phyloP scores from a whole-genome alignment of 1,140 invertebrate species.

The Gryllus bimaculatus region DNA sequence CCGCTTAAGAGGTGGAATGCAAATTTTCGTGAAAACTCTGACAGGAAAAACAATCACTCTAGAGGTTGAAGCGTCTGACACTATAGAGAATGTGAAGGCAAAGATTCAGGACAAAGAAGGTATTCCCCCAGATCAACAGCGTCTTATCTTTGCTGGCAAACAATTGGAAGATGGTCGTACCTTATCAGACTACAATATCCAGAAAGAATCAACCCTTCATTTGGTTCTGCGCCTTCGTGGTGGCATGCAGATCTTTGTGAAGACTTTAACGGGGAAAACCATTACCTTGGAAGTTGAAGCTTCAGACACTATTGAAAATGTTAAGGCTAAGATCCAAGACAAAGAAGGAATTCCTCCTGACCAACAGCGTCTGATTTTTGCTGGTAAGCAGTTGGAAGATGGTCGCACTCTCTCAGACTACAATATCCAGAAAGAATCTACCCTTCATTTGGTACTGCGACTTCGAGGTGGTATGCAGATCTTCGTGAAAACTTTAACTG shows the following conservation, averaged over 20 bases:
- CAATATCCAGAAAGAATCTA: constrained; percentile 67
- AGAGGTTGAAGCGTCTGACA: constrained; percentile 75
- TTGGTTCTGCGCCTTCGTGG: constrained; percentile 58
- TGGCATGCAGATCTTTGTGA: constrained; percentile 73
- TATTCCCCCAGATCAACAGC: constrained; percentile 47
- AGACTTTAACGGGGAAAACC: constrained; percentile 76
- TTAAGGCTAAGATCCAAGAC: constrained; percentile 90
- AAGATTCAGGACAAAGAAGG: constrained; percentile 88
- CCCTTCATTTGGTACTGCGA: constrained; percentile 36
- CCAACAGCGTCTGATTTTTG: constrained; percentile 46
- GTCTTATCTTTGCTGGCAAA: constrained; percentile 53
- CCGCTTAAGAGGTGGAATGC: constrained; percentile 53
- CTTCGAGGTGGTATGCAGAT: constrained; percentile 49
- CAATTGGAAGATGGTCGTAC: constrained; percentile 61
- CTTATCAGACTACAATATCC: constrained; percentile 56
- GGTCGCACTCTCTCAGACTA: constrained; percentile 72
- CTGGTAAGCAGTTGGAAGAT: constrained; percentile 68
- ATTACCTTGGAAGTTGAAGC: constrained; percentile 65
- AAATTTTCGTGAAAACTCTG: constrained; percentile 59
- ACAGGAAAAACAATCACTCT: constrained; percentile 66
- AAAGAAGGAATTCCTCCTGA: constrained; percentile 64
- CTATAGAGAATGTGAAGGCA: constrained; percentile 90
- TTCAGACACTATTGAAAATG: constrained; percentile 89
- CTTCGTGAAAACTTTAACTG: constrained; percentile 61
- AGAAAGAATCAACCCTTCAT: constrained; percentile 69